These are phyloP conservation scores for Chaunax sp. DNA, from an alignment of 2,797 vertebrate genomes.

Conservation along the genomic window DNA sequence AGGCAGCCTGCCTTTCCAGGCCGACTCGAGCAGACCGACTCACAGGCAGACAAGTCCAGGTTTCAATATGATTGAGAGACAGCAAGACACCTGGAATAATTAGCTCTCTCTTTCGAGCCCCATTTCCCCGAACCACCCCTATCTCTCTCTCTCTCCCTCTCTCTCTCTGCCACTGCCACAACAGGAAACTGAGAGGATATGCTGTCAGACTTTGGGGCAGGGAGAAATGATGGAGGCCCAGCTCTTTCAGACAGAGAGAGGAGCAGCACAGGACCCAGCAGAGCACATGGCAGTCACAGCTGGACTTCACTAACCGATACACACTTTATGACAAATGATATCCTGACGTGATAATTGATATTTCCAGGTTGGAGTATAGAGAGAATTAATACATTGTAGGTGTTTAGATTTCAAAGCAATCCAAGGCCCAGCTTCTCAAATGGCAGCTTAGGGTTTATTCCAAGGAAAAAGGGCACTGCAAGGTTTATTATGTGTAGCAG, in stretches of 20 bases:
- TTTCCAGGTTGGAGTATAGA: neutral
- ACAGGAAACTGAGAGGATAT: slow-evolving; percentile 9
- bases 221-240: slow-evolving; percentile 13
- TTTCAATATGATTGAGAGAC: too few species aligned
- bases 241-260: neutral
- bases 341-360: slow-evolving; percentile 4
- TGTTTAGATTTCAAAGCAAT: neutral
- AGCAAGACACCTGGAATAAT: too few species aligned
- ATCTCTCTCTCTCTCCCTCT: too few species aligned
- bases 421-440: neutral
- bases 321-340: slow-evolving; percentile 3
- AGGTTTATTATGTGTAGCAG: neutral
- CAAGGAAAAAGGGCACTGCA: neutral
- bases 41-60: too few species aligned
- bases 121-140: too few species aligned
- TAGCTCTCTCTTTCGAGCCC: too few species aligned
- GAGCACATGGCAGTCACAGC: slow-evolving; percentile 23
- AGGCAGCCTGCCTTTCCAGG: too few species aligned
- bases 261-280: slow-evolving; percentile 4
- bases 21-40: too few species aligned
- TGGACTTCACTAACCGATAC: slow-evolving; percentile 21
- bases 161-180: too few species aligned
- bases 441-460: slow-evolving; percentile 1
- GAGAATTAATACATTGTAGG: neutral
- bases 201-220: neutral